Conservation (phyloP, 2,797 vertebrate genomes). For the Rachycentron canadum region DNA sequence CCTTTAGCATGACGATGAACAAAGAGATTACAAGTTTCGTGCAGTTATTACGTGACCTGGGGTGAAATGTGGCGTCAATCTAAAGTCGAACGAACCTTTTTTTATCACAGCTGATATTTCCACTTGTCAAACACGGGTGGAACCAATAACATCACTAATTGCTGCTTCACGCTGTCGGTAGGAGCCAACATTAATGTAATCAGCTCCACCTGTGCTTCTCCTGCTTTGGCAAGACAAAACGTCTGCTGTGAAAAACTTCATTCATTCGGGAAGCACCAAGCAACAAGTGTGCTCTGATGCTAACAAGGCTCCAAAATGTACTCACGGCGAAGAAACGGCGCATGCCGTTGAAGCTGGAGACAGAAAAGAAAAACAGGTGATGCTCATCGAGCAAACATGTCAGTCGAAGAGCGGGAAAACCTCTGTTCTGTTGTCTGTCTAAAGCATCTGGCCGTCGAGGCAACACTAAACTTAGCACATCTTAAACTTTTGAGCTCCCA, state of each 20-base stretch:
- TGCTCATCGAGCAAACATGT: not conserved
- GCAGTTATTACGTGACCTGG: not conserved
- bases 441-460: no score
- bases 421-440: no score
- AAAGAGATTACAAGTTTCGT: constrained; percentile 5
- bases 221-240: not conserved
- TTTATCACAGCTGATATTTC: constrained; percentile 2
- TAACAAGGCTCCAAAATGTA: not conserved
- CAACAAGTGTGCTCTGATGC: not conserved
- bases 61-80: not conserved
- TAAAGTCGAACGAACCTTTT: not conserved
- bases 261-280: not conserved
- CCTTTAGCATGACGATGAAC: constrained; percentile 21
- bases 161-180: not conserved
- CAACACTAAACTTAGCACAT: not conserved
- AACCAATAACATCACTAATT: not conserved
- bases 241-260: constrained; percentile 5
- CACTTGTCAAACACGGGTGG: not conserved
- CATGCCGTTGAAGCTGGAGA: not conserved
- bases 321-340: not conserved
- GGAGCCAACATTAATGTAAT: not conserved
- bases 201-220: not conserved
- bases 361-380: not conserved
- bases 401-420: no score
- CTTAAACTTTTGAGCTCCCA: not conserved